Base-by-base conservation (phyloP, 37 sponge, comb jelly and placozoan genomes). In the Petrosia ficiformis region DNA sequence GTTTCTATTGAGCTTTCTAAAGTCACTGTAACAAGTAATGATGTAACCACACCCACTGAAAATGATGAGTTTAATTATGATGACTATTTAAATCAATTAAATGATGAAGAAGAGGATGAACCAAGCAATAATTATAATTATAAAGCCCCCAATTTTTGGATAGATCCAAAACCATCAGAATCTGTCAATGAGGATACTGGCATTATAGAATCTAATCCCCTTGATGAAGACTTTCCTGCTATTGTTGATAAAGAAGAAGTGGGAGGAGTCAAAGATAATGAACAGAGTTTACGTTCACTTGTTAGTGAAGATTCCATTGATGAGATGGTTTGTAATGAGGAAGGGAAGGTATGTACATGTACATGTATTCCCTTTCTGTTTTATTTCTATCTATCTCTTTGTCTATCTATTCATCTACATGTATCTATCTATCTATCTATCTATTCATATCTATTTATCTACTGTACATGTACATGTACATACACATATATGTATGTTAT, bases 171-270 rank as follows among this genome's bases (percentile, higher is more conserved):
- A 5, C 63, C 63, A 22, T 11, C 63, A 26, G n/a, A n/a, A 26
- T 24, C 10, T 16, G 10, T 16, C 54, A 48, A 22, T 26, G 28
- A 5, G n/a, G 63, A 5, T 8, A 11, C 22, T 26, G 28, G 22
- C 25, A 11, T 48, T 16, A 19, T 29, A 61, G 26, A 61, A 22
- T 26, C 63, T 61, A 29, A n/a, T 38, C 68, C 86, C 0, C 70
- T 85, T 31, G 69, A 70, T 14, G 82, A 85, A 59, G 86, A 77
- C 37, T 90, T 84, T 63, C 86, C 90, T n/a, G n/a, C n/a, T n/a
- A n/a, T n/a, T n/a, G 74, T 56, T 73, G 25, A 52, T 89, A 16
- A 42, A 68, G n/a, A n/a, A n/a, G n/a, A n/a, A n/a, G n/a, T n/a
- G n/a, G n/a, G n/a, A n/a, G n/a, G n/a, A n/a, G n/a, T n/a, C n/a